Evolutionary conservation across 2,113 vertebrate species (phyloP).

Genomic region (Prunella himalayana): DNA sequence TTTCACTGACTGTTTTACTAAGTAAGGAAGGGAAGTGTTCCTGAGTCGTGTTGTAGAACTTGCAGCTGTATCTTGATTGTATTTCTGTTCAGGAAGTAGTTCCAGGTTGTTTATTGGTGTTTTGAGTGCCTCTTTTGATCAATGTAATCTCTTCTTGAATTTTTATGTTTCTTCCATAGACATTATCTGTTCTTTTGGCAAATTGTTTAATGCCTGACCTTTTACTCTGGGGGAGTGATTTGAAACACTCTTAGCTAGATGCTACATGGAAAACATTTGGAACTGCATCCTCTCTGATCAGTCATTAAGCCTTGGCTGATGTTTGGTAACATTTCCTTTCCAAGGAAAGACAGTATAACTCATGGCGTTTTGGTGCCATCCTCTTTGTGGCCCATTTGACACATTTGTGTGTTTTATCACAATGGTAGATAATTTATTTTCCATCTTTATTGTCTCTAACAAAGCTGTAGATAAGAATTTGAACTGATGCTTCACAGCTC

Average conservation of each 20-base stretch:
- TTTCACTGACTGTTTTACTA: background rate
- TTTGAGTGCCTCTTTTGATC: conserved; percentile 6
- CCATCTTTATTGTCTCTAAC: background rate
- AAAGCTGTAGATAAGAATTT: background rate
- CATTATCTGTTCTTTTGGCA: conserved; percentile 20
- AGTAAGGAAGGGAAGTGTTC: background rate
- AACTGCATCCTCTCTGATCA: background rate
- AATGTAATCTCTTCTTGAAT: background rate
- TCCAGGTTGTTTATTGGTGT: conserved; percentile 3
- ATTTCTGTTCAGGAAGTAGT: background rate
- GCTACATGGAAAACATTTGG: background rate
- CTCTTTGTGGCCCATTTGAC: background rate
- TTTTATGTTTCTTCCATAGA: conserved; percentile 3
- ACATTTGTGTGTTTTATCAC: background rate
- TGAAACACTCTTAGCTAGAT: background rate
- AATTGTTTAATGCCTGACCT: background rate
- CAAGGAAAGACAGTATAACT: background rate
- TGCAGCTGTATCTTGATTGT: background rate
- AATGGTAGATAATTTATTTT: background rate
- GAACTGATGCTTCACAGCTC: background rate
- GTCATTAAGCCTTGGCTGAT: background rate
- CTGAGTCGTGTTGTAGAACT: background rate
- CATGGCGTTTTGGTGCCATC: background rate
- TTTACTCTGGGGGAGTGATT: background rate
- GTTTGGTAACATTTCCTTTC: background rate